Conservation (phyloP, 1,140 invertebrate species). For the Cydia splendana region DNA sequence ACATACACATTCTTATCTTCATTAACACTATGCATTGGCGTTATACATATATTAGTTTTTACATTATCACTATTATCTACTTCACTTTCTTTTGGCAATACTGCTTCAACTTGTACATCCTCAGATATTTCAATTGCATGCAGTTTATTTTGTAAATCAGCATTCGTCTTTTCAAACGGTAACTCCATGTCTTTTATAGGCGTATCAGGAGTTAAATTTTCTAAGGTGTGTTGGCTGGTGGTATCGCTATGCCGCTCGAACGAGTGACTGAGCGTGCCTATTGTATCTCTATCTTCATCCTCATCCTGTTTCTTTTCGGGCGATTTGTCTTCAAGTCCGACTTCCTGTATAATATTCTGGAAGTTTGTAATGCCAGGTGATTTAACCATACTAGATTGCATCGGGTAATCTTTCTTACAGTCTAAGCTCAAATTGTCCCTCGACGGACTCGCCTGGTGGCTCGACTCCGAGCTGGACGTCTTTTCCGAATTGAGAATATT, state of each 20-base stretch:
- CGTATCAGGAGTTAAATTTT: slow-evolving; percentile 71
- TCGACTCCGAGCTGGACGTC: slow-evolving; percentile 81
- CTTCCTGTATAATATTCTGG: slow-evolving; percentile 69
- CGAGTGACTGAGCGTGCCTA: slow-evolving; percentile 71
- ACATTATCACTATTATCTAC: slow-evolving; percentile 65
- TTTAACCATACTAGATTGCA: slow-evolving; percentile 72
- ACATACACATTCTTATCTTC: slow-evolving; percentile 53
- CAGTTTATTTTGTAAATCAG: slow-evolving; percentile 42
- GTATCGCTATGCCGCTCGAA: slow-evolving; percentile 73
- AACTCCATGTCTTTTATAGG: slow-evolving; percentile 64
- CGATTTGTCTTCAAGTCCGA: slow-evolving; percentile 53
- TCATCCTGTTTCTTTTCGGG: slow-evolving; percentile 46
- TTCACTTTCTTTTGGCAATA: slow-evolving; percentile 69
- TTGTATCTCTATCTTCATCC: slow-evolving; percentile 68
- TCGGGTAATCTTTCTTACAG: slow-evolving; percentile 71
- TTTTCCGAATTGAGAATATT: slow-evolving; percentile 83
- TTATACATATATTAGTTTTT: slow-evolving; percentile 70
- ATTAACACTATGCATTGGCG: slow-evolving; percentile 72
- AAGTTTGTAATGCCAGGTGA: slow-evolving; percentile 73
- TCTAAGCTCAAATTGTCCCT: slow-evolving; percentile 71
- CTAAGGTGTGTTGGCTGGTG: slow-evolving; percentile 67
- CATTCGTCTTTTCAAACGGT: slow-evolving; percentile 38
- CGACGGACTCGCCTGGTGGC: slow-evolving; percentile 79
- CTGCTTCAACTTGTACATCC: slow-evolving; percentile 47
- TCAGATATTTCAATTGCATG: slow-evolving; percentile 43